Base-by-base conservation (phyloP, 2,888 invertebrate genomes). In the Phyllotreta cruciferae region DNA sequence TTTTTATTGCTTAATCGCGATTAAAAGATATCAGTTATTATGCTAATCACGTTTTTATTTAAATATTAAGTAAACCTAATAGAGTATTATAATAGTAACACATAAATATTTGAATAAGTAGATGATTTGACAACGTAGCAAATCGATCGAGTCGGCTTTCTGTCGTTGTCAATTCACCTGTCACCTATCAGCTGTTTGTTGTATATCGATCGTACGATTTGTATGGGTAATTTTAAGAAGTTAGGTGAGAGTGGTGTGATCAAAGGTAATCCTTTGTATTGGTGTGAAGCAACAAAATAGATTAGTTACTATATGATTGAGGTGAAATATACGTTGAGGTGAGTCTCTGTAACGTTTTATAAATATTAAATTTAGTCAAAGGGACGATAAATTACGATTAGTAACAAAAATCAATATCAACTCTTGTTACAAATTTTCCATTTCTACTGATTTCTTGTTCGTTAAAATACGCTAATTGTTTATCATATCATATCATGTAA, bases 191-290 rank as follows among this genome's bases (percentile, higher is more conserved):
- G 60, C 52, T 60, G 60, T 60, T 52, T 52, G 45, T 58, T 39
- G 58, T 57, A 49, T 49, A 37, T 47, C 47, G 47, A 47, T 47
- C 14, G 47, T 58, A 41, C 42, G 37, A 56, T 56, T 45, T 56
- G 50, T 39, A 39, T 4, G 35, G 49, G 13, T 8, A 37, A 44
- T 49, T 47, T 47, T 47, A 38, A 24, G 4, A 38, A 7, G 34
- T 49, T 10, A 11, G 42, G 58, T 58, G 41, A 58, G 58, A 60
- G 60, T 60, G 58, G 42, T 44, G 50, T 9, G 50, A 42, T 42
- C 11, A 38, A 39, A 58, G 44, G 60, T 60, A 52, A 44, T 60
- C 42, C 47, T 60, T 60, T 60, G 52, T 60, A 44, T 60, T 44
- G 36, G 38, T 60, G 52, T 60, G 52, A 60, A 60, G 42, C 14